phyloP scores from a whole-genome alignment of 2,797 vertebrate genomes.

The Sebastes miniatus region DNA sequence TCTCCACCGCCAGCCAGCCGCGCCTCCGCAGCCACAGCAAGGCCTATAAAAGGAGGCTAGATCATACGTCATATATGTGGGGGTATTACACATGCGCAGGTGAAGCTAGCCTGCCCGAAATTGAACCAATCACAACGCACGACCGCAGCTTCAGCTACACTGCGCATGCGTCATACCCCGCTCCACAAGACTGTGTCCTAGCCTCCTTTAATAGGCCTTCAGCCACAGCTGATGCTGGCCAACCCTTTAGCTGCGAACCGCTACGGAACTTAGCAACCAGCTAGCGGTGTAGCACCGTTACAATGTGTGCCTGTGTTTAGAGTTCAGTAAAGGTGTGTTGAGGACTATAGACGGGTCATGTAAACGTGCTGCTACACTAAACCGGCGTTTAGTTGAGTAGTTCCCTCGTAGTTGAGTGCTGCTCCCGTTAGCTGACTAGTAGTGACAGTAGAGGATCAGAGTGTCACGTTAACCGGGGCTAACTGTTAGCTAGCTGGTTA shows the following conservation, averaged over 20 bases:
- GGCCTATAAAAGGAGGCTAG: too few species aligned
- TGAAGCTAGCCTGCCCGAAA: too few species aligned
- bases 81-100: too few species aligned
- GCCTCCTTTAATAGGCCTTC: too few species aligned
- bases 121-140: too few species aligned
- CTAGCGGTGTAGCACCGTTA: constrained; percentile 34
- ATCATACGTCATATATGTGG: too few species aligned
- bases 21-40: constrained; percentile 23
- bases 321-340: background rate
- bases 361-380: background rate
- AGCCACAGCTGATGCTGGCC: constrained; percentile 62
- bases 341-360: background rate
- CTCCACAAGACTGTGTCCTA: accelerated
- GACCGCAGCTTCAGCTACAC: too few species aligned
- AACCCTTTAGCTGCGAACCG: constrained; percentile 36
- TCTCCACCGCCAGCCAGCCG: background rate
- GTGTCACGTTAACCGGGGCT: constrained; percentile 38
- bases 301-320: background rate
- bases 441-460: constrained; percentile 39
- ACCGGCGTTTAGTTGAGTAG: background rate
- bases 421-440: constrained; percentile 31
- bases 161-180: too few species aligned
- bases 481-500: constrained; percentile 38
- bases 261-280: constrained; percentile 71
- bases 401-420: background rate